Evolutionary conservation across 2,797 vertebrate genomes (phyloP).

Genomic region (Fratercula arctica): DNA sequence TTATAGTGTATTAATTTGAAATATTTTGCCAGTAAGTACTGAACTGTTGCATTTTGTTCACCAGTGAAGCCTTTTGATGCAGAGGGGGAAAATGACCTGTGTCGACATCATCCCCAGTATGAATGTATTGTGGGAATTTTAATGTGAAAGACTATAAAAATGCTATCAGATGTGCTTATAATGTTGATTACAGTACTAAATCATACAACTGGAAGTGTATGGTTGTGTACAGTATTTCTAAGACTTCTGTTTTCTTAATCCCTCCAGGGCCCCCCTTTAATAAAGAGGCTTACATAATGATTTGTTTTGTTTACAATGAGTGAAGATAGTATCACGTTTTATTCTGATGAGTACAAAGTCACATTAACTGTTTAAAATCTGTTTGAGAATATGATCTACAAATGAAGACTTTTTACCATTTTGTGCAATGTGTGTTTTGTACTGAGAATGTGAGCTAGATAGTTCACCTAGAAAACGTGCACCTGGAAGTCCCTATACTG

Average conservation of each 20-base stretch:
- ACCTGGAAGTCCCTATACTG: not conserved
- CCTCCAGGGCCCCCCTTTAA: not conserved
- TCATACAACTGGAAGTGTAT: not conserved
- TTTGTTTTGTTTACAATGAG: not conserved
- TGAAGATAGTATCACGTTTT: accelerated
- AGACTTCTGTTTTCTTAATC: not conserved
- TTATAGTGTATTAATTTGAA: not conserved
- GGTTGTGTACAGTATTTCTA: not conserved
- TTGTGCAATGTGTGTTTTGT: not conserved
- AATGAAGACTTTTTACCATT: not conserved
- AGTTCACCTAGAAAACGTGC: not conserved
- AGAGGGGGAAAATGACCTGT: not conserved
- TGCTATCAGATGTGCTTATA: not conserved
- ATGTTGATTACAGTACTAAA: not conserved
- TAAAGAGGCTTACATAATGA: not conserved
- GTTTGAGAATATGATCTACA: not conserved
- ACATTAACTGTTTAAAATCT: not conserved
- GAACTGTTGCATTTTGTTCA: not conserved
- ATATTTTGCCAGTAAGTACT: not conserved
- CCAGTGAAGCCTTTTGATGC: not conserved
- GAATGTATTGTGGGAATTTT: not conserved
- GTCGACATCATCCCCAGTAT: not conserved
- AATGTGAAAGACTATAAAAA: not conserved
- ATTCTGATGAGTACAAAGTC: not conserved
- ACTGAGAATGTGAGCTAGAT: not conserved